Base-by-base conservation (phyloP, 2,113 vertebrate genomes). In the Calyptommatus sinebrachiatus region DNA sequence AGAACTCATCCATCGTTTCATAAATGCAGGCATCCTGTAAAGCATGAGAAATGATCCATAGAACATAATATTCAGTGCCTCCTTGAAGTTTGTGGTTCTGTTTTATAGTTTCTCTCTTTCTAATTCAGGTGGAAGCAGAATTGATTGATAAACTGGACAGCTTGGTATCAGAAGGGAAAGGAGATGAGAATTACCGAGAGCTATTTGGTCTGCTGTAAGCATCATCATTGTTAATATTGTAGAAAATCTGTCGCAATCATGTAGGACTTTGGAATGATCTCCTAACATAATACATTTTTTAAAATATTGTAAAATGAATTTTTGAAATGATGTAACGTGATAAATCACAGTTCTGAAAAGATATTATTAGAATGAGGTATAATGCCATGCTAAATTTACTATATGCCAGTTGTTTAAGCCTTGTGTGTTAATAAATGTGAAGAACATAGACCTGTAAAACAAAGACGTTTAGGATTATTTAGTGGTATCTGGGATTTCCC, bases 71-170 rank as follows among this genome's bases (percentile, higher is more conserved):
- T 45, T 48, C 74, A 16, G 5, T 69, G 8, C 72, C 28, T 65
- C 60, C 26, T 46, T 72, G 0, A 18, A 11, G 12, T 66, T 66
- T 65, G 60, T 29, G 62, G 70, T 77, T 79, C 2, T 24, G 20
- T 81, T 78, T 82, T 89, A 50, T 21, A 61, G 68, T 8, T 84
- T 1, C 0, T 76, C 90, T 60, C 78, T 89, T 68, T 81, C 70
- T 85, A 12, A 78, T 88, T 57, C 93, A 99, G 98, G 98, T 99
- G 95, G 98, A 99, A 85, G 96, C 97, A 0, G 97, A 99, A 94
- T 69, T 99, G 91, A 99, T 99, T 66, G 98, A 99, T 90, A 99
- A 99, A 83, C 94, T 99, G 95, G 98, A 99, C 94, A 97, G 97
- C 91, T 96, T 99, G 95, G 97, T 99, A 77, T 99, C 98, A 0